Conservation (phyloP, 2,797 vertebrate species). For the Eupleurogrammus muticus region DNA sequence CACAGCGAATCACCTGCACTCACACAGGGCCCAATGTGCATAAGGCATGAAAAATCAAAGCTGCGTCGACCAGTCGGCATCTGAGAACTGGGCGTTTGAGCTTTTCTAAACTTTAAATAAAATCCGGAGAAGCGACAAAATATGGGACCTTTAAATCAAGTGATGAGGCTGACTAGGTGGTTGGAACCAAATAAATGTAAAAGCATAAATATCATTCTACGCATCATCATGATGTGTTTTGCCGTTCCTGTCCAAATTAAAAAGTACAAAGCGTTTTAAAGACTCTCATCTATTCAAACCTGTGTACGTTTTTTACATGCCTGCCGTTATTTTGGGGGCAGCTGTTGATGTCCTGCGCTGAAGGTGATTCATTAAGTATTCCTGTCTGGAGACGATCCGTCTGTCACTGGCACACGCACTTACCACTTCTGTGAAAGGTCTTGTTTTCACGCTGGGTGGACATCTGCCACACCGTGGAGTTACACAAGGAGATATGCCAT, state of each 20-base stretch:
- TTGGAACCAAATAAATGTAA: not conserved
- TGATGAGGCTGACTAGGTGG: not conserved
- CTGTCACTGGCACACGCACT: conserved; percentile 64
- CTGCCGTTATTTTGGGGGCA: conserved; percentile 36
- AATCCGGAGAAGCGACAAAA: too few species aligned
- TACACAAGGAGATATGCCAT: conserved; percentile 58
- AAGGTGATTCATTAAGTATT: conserved; percentile 63
- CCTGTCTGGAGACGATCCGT: conserved; percentile 50
- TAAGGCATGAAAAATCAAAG: too few species aligned
- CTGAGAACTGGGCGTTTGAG: too few species aligned
- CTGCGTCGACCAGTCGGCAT: too few species aligned
- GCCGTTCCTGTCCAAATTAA: not conserved
- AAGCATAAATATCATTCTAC: not conserved
- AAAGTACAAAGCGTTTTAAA: not conserved
- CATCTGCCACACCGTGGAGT: conserved; percentile 68
- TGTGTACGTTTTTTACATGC: conserved; percentile 15
- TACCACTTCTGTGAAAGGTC: conserved; percentile 52
- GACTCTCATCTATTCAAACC: conserved; percentile 9
- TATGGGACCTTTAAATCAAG: too few species aligned
- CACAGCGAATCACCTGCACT: too few species aligned
- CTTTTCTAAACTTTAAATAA: too few species aligned
- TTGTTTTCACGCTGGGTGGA: conserved; percentile 72
- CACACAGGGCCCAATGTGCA: too few species aligned
- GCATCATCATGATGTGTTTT: too few species aligned
- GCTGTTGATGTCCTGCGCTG: conserved; percentile 42